Evolutionary conservation across 1,140 invertebrate species (phyloP).

Genomic region (Drosophila kurseongensis): DNA sequence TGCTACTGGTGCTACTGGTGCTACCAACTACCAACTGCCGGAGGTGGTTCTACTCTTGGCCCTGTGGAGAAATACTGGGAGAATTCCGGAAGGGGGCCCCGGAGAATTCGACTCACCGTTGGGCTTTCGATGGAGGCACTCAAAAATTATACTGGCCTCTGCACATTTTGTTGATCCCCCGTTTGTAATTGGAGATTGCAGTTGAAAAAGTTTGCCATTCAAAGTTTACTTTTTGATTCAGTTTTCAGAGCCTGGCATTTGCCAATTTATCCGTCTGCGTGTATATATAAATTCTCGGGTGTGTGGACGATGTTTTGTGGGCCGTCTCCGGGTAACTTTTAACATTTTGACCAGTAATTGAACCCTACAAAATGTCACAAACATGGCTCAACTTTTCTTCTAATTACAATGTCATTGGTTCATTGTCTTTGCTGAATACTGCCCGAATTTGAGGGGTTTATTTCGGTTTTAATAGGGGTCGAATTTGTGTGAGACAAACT

Average conservation of each 20-base stretch:
- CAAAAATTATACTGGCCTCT: constrained; percentile 23
- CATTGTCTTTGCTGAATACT: constrained; percentile 6
- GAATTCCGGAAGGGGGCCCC: constrained; percentile 3
- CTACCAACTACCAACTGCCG: constrained; percentile 18
- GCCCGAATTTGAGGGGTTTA: constrained; percentile 1
- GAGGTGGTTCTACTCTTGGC: neutral
- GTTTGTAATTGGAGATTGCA: constrained; percentile 74
- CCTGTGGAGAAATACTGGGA: neutral
- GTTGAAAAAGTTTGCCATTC: constrained; percentile 60
- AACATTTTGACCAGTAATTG: constrained; percentile 62
- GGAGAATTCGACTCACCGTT: constrained; percentile 32
- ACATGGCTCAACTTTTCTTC: constrained; percentile 38
- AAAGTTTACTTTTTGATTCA: constrained; percentile 71
- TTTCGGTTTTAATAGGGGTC: constrained; percentile 31
- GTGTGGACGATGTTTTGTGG: constrained; percentile 15
- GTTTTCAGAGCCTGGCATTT: constrained; percentile 39
- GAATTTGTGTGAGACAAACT: constrained; percentile 18
- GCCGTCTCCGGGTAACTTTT: constrained; percentile 37
- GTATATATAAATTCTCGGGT: constrained; percentile 6
- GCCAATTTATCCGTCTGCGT: constrained; percentile 37
- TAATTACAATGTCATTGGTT: constrained; percentile 54
- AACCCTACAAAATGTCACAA: constrained; percentile 61
- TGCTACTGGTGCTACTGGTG: constrained; percentile 24
- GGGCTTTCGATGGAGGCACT: constrained; percentile 12
- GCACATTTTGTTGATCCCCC: constrained; percentile 33